phyloP scores from a whole-genome alignment of 2,113 vertebrate species.

The Sapajus apella region DNA sequence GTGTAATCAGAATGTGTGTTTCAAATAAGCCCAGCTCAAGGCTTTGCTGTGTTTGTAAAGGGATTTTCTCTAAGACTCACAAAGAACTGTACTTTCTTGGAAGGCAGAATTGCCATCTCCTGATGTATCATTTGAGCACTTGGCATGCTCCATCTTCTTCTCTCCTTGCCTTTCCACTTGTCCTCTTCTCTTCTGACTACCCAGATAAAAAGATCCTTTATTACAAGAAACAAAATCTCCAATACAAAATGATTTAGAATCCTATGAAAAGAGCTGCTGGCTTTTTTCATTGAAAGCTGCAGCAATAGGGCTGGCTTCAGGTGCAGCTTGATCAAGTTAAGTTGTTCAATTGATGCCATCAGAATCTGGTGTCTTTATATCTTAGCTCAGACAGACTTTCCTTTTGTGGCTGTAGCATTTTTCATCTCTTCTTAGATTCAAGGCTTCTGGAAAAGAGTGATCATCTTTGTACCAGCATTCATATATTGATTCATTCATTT shows the following conservation, averaged over 20 bases:
- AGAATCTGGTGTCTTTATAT: background rate
- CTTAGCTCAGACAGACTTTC: background rate
- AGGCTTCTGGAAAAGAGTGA: background rate
- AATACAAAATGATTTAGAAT: background rate
- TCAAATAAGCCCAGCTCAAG: background rate
- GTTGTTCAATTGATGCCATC: background rate
- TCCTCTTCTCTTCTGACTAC: background rate
- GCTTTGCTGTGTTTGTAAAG: background rate
- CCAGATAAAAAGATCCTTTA: background rate
- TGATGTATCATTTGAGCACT: rapidly evolving
- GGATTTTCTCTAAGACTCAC: background rate
- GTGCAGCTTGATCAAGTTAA: background rate
- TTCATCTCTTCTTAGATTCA: background rate
- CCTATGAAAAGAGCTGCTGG: background rate
- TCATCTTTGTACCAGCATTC: background rate
- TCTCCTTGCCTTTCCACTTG: background rate
- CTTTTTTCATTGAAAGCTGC: background rate
- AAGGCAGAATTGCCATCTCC: background rate
- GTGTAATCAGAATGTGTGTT: background rate
- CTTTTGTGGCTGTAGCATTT: background rate
- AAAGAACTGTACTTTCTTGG: background rate
- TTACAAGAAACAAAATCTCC: background rate
- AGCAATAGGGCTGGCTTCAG: background rate
- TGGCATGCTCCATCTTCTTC: too few species aligned
- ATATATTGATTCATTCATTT: background rate